Evolutionary conservation across 2,113 vertebrate genomes (phyloP), one percentile per base, ranked within the genome.

Genomic region (Python bivittatus): DNA sequence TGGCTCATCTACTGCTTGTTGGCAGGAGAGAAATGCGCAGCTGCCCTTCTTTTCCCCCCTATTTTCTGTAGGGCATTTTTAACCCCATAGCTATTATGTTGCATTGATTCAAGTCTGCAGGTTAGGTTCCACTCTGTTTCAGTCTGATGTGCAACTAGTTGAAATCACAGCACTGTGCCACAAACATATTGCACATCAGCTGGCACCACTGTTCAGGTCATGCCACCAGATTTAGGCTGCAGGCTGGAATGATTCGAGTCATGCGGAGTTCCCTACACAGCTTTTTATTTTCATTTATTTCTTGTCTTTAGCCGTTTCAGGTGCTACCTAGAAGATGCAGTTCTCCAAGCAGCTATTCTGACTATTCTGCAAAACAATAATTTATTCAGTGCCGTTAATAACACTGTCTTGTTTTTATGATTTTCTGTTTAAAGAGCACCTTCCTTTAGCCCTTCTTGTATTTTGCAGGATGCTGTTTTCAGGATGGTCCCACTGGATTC

Each of bases 21-120:
- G 92, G 42, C 92, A 92, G 89, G 64, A 91, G 2, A 33, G 7
- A 33, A 61, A 22, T 0, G 22, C 27, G 86, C 64, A 93, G 68
- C 8, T 88, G 92, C 7, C 90, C 29, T 17, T 29, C 83, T 15
- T 27, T 44, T 15, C 10, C 1, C 48, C 7, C 53, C 86, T 13
- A 1, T 0, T 79, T 92, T 84, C 92, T 56, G 12, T 54, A 68
- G 22, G 7, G 4, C n/a, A 38, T 54, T 29, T 86, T 91, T 13
- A 92, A 88, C 56, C 93, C 91, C 2, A 84, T 20, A 90, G 58
- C 87, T 68, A n/a, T 88, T 95, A 94, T 68, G 0, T 57, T 22
- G 42, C n/a, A 42, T 25, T 56, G 90, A 27, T 42, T n/a, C 72
- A 60, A 44, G 27, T 3, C 54, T 84, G 25, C 87, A 92, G 72